Evolutionary conservation across 2,888 invertebrate species (phyloP), one percentile per base, ranked within the genome.

Genomic region (Magallana nippona): DNA sequence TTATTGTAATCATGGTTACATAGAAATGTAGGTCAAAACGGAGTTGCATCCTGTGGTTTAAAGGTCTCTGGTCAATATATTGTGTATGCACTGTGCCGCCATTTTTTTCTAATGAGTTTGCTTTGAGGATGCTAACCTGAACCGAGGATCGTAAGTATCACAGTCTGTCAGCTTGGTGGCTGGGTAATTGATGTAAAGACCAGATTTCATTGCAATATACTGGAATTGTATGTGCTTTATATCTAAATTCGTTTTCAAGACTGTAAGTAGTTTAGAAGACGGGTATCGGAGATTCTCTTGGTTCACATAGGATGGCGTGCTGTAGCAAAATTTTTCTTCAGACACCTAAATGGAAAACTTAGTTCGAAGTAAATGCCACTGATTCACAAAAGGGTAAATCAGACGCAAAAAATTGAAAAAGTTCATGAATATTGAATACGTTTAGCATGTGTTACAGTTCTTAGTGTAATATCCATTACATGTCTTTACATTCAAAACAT

Each of bases 81-180:
- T n/a, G n/a, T n/a, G n/a, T n/a, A n/a, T n/a, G n/a, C n/a, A n/a
- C n/a, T n/a, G n/a, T n/a, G n/a, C n/a, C n/a, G n/a, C n/a, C n/a
- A n/a, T n/a, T n/a, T n/a, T n/a, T n/a, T n/a, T n/a, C n/a, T n/a
- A n/a, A n/a, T n/a, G n/a, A n/a, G 11, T 27, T 27, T 71, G 27
- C 13, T 27, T 63, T 3, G 15, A 11, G 10, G 27, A 15, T 44
- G 17, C 10, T 58, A 78, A 85, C 85, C 83, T 83, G 55, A 85
- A 85, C 13, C 85, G 44, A 0, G 85, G 83, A 22, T 85, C 85
- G 57, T 83, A 83, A 19, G 27, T 82, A 10, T 56, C 22, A 79
- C 84, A 84, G 63, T 62, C 57, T 1, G 55, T n/a, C 60, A 79
- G 62, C 8, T 57, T 79, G 10, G 79, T 62, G 13, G 84, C 78